phyloP scores from a whole-genome alignment of 1,140 invertebrate species.

The Samia ricini region DNA sequence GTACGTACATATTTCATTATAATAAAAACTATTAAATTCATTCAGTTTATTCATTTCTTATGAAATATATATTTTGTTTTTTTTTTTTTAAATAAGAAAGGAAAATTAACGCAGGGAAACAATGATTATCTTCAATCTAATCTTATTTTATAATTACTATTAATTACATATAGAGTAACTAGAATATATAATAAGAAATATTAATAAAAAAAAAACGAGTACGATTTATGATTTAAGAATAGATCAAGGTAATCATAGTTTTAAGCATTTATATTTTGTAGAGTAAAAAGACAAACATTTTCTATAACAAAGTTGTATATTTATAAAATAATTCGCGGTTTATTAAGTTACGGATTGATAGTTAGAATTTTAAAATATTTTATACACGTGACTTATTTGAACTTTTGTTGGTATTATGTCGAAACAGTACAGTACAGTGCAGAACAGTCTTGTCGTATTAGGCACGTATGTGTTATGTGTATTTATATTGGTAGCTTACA shows the following conservation, averaged over 20 bases:
- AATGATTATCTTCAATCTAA: slow-evolving; percentile 72
- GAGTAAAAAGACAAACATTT: neutral
- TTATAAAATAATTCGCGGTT: no score
- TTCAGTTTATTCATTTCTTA: no score
- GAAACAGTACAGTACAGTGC: no score
- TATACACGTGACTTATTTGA: no score
- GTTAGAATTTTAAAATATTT: no score
- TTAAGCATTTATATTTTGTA: slow-evolving; percentile 21
- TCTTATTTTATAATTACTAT: slow-evolving; percentile 41
- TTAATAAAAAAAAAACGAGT: slow-evolving; percentile 19
- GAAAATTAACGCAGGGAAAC: slow-evolving; percentile 42
- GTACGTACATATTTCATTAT: neutral
- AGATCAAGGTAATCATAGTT: slow-evolving; percentile 71
- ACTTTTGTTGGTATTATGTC: no score
- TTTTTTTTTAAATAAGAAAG: slow-evolving; percentile 17
- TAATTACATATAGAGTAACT: slow-evolving; percentile 19
- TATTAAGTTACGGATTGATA: no score
- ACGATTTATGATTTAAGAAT: slow-evolving; percentile 43
- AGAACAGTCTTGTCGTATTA: no score
- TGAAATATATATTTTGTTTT: no score
- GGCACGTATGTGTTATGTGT: neutral
- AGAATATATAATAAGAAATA: slow-evolving; percentile 19
- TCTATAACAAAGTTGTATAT: no score
- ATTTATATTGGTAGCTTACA: neutral
- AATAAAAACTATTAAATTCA: neutral